Conservation (phyloP, 1,140 invertebrate genomes). For the Cotesia typhae region DNA sequence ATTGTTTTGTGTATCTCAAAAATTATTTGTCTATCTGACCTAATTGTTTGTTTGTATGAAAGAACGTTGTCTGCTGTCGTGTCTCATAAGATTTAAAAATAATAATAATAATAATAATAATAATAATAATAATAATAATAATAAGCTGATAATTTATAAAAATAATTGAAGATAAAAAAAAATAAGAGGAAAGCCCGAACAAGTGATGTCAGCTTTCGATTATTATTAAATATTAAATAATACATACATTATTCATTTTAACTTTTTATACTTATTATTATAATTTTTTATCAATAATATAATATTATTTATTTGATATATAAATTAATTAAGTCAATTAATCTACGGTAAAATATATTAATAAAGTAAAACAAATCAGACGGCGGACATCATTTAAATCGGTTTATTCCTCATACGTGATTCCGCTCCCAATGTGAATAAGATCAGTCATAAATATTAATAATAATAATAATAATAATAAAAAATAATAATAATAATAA, state of each 20-base stretch:
- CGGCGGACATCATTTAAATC: constrained; percentile 50
- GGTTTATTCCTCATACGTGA: constrained; percentile 43
- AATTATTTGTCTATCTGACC: constrained; percentile 41
- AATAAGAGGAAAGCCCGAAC: constrained; percentile 14
- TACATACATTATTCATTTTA: background rate
- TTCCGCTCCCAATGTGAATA: constrained; percentile 42
- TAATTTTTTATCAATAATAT: constrained; percentile 2
- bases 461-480: constrained; percentile 25
- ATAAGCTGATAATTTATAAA: too few relatives aligned
- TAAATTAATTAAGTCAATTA: too few relatives aligned
- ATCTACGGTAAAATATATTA: too few relatives aligned
- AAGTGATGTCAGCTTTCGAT: constrained; percentile 33
- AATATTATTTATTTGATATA: too few relatives aligned
- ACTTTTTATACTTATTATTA: constrained; percentile 2
- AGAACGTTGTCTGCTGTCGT: constrained; percentile 38
- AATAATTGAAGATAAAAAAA: constrained; percentile 7
- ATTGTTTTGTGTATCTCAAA: constrained; percentile 39
- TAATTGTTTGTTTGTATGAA: constrained; percentile 29
- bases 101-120: background rate
- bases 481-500: background rate
- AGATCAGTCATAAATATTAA: constrained; percentile 17
- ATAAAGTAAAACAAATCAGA: background rate
- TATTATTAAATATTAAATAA: constrained; percentile 3
- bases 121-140: background rate
- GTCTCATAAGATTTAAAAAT: constrained; percentile 38